Evolutionary conservation across 2,888 invertebrate genomes (phyloP).

Genomic region (Pseudanteris insignis): DNA sequence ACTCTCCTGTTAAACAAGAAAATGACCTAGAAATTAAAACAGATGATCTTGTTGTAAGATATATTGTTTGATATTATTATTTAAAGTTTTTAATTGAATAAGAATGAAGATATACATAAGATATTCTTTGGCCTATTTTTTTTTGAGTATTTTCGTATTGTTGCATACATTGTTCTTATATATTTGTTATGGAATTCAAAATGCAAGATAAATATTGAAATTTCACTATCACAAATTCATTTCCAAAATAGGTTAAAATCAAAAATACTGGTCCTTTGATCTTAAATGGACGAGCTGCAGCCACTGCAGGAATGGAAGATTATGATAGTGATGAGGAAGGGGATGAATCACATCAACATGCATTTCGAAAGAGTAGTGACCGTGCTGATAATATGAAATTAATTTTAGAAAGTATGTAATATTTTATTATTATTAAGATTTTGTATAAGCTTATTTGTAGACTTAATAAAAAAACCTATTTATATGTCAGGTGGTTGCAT

Average conservation of each 20-base stretch:
- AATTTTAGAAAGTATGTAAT: slow-evolving; percentile 75
- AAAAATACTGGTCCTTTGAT: slow-evolving; percentile 73
- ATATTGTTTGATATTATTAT: too few relatives aligned
- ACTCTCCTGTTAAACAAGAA: slow-evolving; percentile 67
- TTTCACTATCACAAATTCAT: too few relatives aligned
- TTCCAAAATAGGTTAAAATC: slow-evolving; percentile 70
- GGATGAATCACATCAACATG: slow-evolving; percentile 67
- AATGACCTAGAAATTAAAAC: slow-evolving; percentile 76
- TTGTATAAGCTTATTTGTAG: too few relatives aligned
- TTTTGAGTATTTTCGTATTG: neutral
- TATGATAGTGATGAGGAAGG: slow-evolving; percentile 73
- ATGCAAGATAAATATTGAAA: too few relatives aligned
- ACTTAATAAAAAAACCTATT: too few relatives aligned
- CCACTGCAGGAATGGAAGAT: slow-evolving; percentile 80
- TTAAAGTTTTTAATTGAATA: slow-evolving; percentile 60
- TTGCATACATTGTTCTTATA: neutral
- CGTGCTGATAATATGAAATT: slow-evolving; percentile 77
- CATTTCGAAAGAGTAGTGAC: slow-evolving; percentile 67
- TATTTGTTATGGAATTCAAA: too few relatives aligned
- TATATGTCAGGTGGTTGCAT: slow-evolving; percentile 89
- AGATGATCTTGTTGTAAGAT: slow-evolving; percentile 75
- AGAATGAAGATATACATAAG: neutral
- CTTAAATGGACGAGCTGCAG: slow-evolving; percentile 82
- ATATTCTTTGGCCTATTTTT: neutral
- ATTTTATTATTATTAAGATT: too few relatives aligned